Percentiles rank a stretch among this genome's conserved stretches.
These are phyloP conservation scores for Xerus inauris DNA, from an alignment of 2,113 vertebrate genomes.

Conservation along the genomic window DNA sequence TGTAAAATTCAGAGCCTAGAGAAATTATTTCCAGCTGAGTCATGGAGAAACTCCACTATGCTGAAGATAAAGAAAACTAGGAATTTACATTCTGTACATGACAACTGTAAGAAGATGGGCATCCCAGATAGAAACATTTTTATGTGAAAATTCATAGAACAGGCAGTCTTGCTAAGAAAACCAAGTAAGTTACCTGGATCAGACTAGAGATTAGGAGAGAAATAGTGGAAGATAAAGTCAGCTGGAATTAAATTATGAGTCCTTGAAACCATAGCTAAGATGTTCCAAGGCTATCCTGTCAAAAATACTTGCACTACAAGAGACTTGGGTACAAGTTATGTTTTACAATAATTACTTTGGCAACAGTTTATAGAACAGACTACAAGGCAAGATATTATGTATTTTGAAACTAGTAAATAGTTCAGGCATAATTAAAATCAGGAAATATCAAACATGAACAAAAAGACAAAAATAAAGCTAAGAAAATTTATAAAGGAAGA, in stretches of 20 bases:
- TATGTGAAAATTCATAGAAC: neutral
- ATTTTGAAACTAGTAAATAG: slow-evolving; percentile 6
- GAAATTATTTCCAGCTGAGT: neutral
- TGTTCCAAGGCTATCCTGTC: neutral
- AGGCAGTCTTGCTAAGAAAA: neutral
- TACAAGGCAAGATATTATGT: neutral
- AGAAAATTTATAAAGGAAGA: neutral
- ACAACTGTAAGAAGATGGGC: neutral
- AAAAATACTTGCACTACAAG: neutral
- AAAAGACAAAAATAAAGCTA: neutral
- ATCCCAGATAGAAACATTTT: neutral
- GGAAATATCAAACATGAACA: neutral
- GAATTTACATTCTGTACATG: neutral
- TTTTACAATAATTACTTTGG: slow-evolving; percentile 9
- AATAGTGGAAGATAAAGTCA: neutral
- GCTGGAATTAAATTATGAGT: neutral
- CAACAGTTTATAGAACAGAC: neutral
- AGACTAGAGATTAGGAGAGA: neutral
- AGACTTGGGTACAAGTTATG: neutral
- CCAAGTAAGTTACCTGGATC: neutral
- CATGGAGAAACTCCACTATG: neutral
- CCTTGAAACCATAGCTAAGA: neutral
- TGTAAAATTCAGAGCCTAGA: neutral
- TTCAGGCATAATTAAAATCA: slow-evolving; percentile 10
- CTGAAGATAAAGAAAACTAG: neutral